A percentile compares a stretch with the other conserved stretches of the same genome.
phyloP scores from a whole-genome alignment of 92 coral and sea anemone genomes.

The Diadumene lineata region DNA sequence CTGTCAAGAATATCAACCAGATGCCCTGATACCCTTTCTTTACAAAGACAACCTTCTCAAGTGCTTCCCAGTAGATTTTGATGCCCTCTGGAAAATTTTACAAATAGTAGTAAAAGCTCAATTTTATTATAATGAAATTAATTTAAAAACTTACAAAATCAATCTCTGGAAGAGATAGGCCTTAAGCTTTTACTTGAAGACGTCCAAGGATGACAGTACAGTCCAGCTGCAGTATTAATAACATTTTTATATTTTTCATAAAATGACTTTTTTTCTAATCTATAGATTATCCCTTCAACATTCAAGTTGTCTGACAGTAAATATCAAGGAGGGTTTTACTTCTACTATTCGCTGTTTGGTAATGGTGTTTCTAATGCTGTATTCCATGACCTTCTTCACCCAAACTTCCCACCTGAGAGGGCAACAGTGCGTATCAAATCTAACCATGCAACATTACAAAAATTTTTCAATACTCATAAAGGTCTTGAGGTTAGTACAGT shows the following conservation, averaged over 20 bases:
- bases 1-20: no score
- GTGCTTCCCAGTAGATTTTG: no score
- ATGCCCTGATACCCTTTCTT: no score
- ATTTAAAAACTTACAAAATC: no score
- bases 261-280: constrained; percentile 9
- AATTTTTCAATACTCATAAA: constrained; percentile 59
- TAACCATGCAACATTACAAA: constrained; percentile 54
- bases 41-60: no score
- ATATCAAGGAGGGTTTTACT: constrained; percentile 91
- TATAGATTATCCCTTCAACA: constrained; percentile 87
- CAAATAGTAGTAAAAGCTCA: no score
- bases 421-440: constrained; percentile 88
- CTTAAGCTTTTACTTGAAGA: no score
- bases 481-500: constrained; percentile 72
- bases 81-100: no score
- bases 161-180: no score
- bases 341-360: constrained; percentile 85
- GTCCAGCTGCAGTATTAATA: neutral
- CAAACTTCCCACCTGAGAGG: constrained; percentile 94
- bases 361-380: constrained; percentile 93
- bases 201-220: neutral
- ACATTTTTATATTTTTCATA: neutral
- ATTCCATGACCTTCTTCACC: constrained; percentile 90
- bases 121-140: no score
- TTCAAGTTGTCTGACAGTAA: constrained; percentile 81